These are phyloP conservation scores for Heterocephalus glaber DNA, from an alignment of 2,113 vertebrate species.

Conservation along the genomic window DNA sequence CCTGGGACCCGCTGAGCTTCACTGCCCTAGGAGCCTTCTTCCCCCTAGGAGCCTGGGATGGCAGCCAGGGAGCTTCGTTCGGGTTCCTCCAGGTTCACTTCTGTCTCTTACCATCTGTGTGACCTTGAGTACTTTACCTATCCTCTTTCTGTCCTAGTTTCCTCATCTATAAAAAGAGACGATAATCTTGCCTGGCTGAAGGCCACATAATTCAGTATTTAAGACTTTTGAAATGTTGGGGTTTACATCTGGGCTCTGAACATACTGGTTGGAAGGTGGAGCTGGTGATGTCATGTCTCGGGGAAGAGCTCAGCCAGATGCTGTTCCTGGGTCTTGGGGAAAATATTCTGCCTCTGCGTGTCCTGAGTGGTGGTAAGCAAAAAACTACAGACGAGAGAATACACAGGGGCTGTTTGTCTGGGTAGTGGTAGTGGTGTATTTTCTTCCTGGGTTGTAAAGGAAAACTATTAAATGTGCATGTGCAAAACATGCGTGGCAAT, in stretches of 20 bases:
- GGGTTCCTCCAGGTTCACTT: background rate
- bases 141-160: background rate
- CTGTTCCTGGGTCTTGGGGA: background rate
- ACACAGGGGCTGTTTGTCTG: background rate
- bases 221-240: background rate
- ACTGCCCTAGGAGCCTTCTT: too few relatives aligned
- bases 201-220: background rate
- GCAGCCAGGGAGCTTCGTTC: too few relatives aligned
- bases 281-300: background rate
- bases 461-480: background rate
- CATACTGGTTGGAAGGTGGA: background rate
- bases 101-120: background rate
- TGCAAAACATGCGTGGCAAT: background rate
- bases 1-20: too few relatives aligned
- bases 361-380: background rate
- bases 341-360: background rate
- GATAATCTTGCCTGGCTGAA: background rate
- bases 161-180: background rate
- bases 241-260: background rate
- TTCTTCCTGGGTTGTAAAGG: slow-evolving; percentile 1
- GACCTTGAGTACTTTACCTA: background rate
- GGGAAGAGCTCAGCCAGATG: background rate
- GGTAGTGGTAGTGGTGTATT: background rate
- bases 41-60: too few relatives aligned
- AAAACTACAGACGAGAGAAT: background rate